Evolutionary conservation across 2,113 vertebrate species (phyloP).

Genomic region (Fregetta grallaria): DNA sequence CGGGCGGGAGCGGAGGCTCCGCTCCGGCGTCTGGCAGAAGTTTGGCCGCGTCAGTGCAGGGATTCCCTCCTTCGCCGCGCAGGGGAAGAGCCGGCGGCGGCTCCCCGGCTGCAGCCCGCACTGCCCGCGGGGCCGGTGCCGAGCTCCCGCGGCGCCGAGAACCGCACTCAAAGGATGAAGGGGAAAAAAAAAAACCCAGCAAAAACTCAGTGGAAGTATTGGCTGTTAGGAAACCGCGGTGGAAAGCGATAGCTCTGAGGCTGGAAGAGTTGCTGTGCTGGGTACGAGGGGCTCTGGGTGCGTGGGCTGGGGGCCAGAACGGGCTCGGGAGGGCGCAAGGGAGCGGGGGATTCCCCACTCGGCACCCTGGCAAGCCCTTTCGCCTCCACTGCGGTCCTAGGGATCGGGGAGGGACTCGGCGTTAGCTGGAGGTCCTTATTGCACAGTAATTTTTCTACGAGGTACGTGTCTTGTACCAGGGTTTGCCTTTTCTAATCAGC

Average conservation of each 20-base stretch:
- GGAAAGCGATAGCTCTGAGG: not conserved
- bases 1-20: not conserved
- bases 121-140: not conserved
- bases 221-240: not conserved
- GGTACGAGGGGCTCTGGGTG: not conserved
- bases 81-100: not conserved
- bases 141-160: not conserved
- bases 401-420: not conserved
- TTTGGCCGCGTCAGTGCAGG: conserved; percentile 5
- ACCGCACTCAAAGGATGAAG: not conserved
- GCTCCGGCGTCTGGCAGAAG: not conserved
- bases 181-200: not conserved
- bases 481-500: conserved; percentile 6
- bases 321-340: not conserved
- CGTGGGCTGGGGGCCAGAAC: not conserved
- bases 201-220: not conserved
- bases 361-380: not conserved
- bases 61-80: not conserved
- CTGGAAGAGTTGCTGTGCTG: not conserved
- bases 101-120: not conserved
- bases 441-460: not conserved
- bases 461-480: not conserved
- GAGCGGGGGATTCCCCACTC: not conserved
- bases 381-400: no score
- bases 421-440: not conserved